Base-by-base conservation (phyloP, 2,113 vertebrate genomes). In the Leptobrachium ailaonicum region DNA sequence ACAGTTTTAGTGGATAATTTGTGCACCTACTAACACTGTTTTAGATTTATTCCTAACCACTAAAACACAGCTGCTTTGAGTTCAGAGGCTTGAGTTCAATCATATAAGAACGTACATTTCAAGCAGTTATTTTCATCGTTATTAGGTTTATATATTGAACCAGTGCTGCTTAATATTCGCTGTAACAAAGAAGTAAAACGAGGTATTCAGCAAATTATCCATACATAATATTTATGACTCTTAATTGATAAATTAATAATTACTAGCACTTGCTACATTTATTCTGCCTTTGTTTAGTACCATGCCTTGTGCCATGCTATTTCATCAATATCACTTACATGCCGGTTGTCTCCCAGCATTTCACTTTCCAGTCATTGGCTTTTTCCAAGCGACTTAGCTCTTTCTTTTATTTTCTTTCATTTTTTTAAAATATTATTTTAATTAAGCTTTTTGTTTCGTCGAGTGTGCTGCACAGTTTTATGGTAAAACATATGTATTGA, bases 31-130 rank as follows among this genome's bases (percentile, higher is more conserved):
- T 75, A 75, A 69, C 71, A 74, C 42, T 56, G 53, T 14, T 75
- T 64, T 80, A 68, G 78, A 68, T 80, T 80, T 73, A 73, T 73
- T 77, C 53, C 66, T 80, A 41, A 32, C 67, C 78, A 67, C 41
- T 80, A 53, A 70, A 75, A 62, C 54, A 67, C 41, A 81, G 68
- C 69, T 75, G 64, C 71, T 81, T 75, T 54, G 69, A 69, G 64
- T 74, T 81, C 72, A 81, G 43, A 81, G 79, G 79, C 69, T 74
- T 81, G 42, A 81, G 71, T 71, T 81, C 53, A 68, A 68, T 64
- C 43, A 45, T 60, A 81, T 64, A 81, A 69, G 72, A 41, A 69
- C 64, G 56, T 50, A 41, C 58, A 60, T 81, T 41, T 67, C 66
- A 66, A 66, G 56, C n/a, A 58, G 64, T 42, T 41, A 50, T 75